Evolutionary conservation across 1,140 invertebrate genomes (phyloP).

Genomic region (Leptinotarsa undecemlineata): DNA sequence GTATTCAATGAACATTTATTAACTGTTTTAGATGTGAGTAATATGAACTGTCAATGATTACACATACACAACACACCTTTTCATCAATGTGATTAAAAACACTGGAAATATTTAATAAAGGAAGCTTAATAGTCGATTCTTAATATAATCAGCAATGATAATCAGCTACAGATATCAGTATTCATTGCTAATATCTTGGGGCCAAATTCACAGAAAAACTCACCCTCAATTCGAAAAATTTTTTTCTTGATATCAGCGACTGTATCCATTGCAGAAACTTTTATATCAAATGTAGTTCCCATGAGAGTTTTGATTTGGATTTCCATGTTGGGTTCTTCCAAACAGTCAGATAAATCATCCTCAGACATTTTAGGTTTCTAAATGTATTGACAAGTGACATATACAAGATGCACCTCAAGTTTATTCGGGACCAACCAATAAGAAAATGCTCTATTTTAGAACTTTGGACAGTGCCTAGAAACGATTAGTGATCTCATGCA

Average conservation of each 20-base stretch:
- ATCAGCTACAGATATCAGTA: background rate
- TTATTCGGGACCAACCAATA: background rate
- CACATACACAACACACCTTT: too few relatives aligned
- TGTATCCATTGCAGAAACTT: conserved; percentile 72
- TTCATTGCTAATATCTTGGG: background rate
- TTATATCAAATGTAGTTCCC: conserved; percentile 74
- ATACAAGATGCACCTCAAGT: background rate
- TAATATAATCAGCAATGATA: background rate
- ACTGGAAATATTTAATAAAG: too few relatives aligned
- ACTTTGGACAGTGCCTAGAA: conserved; percentile 2
- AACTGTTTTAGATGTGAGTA: too few relatives aligned
- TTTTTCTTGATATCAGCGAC: conserved; percentile 74
- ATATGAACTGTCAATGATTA: too few relatives aligned
- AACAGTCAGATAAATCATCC: conserved; percentile 48
- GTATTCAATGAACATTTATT: too few relatives aligned
- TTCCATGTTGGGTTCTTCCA: conserved; percentile 50
- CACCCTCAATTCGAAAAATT: conserved; percentile 78
- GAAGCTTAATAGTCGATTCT: background rate
- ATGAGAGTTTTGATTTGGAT: conserved; percentile 70
- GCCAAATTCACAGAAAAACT: conserved; percentile 7
- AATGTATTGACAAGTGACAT: conserved; percentile 6
- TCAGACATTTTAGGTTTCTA: conserved; percentile 49
- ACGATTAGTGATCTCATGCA: background rate
- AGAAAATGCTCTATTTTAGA: background rate
- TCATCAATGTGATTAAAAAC: too few relatives aligned